phyloP scores from a whole-genome alignment of 2,797 vertebrate species.

The Scleropages formosus region DNA sequence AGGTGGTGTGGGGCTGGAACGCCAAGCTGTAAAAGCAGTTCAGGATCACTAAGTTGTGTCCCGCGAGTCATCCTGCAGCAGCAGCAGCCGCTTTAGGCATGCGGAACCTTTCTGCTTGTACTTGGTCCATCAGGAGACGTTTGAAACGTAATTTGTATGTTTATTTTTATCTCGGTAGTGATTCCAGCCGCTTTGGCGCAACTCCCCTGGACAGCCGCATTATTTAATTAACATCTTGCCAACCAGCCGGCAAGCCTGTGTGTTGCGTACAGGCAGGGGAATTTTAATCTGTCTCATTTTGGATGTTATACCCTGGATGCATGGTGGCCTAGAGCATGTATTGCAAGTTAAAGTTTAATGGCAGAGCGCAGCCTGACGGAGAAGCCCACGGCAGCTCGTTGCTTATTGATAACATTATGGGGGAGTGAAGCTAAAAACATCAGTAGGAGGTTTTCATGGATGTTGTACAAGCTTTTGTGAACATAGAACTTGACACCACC shows the following conservation, averaged over 20 bases:
- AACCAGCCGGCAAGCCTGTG: constrained; percentile 32
- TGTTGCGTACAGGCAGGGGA: constrained; percentile 51
- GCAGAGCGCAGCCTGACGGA: constrained; percentile 50
- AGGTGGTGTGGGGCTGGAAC: background rate
- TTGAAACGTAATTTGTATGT: constrained; percentile 22
- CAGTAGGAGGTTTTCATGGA: constrained; percentile 37
- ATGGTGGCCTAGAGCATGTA: constrained; percentile 33
- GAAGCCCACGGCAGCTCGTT: constrained; percentile 46
- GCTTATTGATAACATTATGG: constrained; percentile 7
- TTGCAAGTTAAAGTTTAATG: constrained; percentile 13
- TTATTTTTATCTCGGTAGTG: constrained; percentile 25
- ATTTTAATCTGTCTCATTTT: constrained; percentile 63
- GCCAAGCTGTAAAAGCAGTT: no score
- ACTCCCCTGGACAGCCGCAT: constrained; percentile 30
- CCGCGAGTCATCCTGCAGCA: background rate
- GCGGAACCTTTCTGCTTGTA: background rate
- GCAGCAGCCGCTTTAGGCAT: background rate
- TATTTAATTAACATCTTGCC: background rate
- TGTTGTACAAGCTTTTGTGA: constrained; percentile 5
- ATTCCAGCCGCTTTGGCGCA: constrained; percentile 41
- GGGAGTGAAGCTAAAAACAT: background rate
- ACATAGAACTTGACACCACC: background rate
- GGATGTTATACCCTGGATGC: constrained; percentile 53
- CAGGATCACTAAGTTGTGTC: no score
- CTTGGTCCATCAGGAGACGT: constrained; percentile 21